phyloP scores from a whole-genome alignment of 2,888 invertebrate genomes.

The Xestoiulus laeticollis region DNA sequence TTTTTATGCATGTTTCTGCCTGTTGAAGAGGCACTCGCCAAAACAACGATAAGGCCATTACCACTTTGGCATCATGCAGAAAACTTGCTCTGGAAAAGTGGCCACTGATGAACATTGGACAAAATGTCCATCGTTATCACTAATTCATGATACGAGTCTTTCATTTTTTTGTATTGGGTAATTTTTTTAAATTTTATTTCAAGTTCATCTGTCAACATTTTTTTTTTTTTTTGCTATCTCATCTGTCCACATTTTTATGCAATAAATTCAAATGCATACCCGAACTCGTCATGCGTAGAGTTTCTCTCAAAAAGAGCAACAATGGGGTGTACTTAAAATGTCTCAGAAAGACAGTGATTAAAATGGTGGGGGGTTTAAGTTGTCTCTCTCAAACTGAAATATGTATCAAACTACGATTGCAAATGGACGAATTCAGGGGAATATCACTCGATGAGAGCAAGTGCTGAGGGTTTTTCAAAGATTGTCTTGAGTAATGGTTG shows the following conservation, averaged over 20 bases:
- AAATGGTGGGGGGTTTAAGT: not conserved
- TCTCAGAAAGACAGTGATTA: slow-evolving; percentile 28
- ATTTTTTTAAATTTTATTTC: not conserved
- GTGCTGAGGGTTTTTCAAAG: not conserved
- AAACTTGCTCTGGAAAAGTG: slow-evolving; percentile 4
- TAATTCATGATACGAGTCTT: slow-evolving; percentile 10
- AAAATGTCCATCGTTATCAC: slow-evolving; percentile 20
- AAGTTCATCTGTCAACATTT: slow-evolving; percentile 28
- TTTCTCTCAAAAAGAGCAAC: slow-evolving; percentile 32
- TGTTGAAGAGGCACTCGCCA: slow-evolving; percentile 2
- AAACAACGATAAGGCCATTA: slow-evolving; percentile 21
- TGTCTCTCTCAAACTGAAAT: slow-evolving; percentile 31
- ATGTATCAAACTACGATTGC: slow-evolving; percentile 31
- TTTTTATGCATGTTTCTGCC: not conserved
- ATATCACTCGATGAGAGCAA: slow-evolving; percentile 5
- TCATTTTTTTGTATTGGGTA: not conserved
- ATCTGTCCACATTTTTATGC: slow-evolving; percentile 41
- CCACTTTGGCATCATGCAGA: not conserved
- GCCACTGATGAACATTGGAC: slow-evolving; percentile 25
- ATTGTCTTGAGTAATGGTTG: not conserved
- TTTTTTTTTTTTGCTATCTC: not conserved
- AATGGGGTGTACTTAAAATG: slow-evolving; percentile 43
- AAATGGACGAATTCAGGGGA: not conserved
- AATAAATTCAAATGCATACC: slow-evolving; percentile 17
- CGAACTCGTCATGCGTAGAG: slow-evolving; percentile 28